Evolutionary conservation across 2,113 vertebrate genomes (phyloP), one percentile per base, ranked within the genome.

Genomic region (Percina caprodes): DNA sequence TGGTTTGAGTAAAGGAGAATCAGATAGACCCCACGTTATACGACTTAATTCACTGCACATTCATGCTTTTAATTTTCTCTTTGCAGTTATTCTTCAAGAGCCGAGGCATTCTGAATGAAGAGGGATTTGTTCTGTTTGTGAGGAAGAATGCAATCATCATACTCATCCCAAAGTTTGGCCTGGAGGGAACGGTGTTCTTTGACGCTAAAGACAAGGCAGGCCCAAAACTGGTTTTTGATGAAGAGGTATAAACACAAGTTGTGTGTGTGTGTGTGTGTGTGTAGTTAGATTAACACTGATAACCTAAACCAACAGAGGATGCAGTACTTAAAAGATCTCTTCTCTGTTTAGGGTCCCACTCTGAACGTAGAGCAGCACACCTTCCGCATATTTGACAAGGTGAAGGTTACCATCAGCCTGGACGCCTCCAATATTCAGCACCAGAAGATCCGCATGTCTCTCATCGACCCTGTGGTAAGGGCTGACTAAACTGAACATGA

Each of bases 181-280:
- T 99, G 91, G 98, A 99, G 94, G 98, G 98, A 72, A 98, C 97
- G 0, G 98, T 99, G 15, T 99, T 99, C 91, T 99, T 99, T 88
- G 96, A 99, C 86, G 91, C 93, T 85, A 99, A 97, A 89, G 95
- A 94, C 89, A 97, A 97, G 91, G 89, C 92, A 14, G 90, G 89
- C 13, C 96, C 95, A 72, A 92, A 55, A 11, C 93, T 99, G 58
- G 71, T 84, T 77, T 99, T 96, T 91, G 95, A 97, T 66, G 95
- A 93, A 68, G 97, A 98, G 97, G 98, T 98, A 95, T 5, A 3
- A 18, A 82, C 5, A 18, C 2, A 33, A 2, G 7, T 21, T n/a
- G n/a, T n/a, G n/a, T n/a, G n/a, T n/a, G n/a, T n/a, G n/a, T n/a
- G n/a, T n/a, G n/a, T n/a, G n/a, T n/a, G n/a, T n/a, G n/a, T n/a